These are phyloP conservation scores for Cryptops parisi DNA, from an alignment of 2,888 invertebrate genomes.

Conservation along the genomic window DNA sequence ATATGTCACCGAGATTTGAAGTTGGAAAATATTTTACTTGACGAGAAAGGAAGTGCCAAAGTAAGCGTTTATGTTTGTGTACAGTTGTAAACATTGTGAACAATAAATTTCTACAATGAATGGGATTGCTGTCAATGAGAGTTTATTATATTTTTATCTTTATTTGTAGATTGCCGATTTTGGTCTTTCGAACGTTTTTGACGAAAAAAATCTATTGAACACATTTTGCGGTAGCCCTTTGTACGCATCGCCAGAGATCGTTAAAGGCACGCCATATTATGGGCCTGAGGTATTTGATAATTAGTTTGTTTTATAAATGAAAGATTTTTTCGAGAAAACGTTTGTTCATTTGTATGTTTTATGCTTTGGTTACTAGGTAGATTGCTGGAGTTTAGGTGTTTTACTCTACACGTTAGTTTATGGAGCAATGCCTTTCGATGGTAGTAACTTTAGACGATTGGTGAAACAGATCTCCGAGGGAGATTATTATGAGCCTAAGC, in stretches of 20 bases:
- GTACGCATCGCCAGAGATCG: conserved; percentile 95
- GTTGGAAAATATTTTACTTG: conserved; percentile 84
- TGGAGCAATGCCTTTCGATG: conserved; percentile 98
- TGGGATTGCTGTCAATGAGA: not conserved
- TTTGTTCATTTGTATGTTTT: not conserved
- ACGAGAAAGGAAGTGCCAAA: conserved; percentile 88
- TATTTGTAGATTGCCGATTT: conserved; percentile 85
- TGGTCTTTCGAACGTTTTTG: conserved; percentile 93
- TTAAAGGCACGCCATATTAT: conserved; percentile 88
- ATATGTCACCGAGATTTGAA: conserved; percentile 94
- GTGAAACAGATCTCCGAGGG: conserved; percentile 95
- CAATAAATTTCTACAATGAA: too few relatives aligned
- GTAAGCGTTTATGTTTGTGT: too few relatives aligned
- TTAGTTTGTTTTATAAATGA: too few relatives aligned
- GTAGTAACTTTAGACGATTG: conserved; percentile 91
- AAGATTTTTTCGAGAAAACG: not conserved
- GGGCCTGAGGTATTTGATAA: conserved; percentile 69
- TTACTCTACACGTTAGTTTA: conserved; percentile 94
- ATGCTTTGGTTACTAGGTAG: conserved; percentile 31
- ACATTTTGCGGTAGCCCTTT: conserved; percentile 95
- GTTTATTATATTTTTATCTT: conserved; percentile 7
- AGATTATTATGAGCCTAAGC: conserved; percentile 92
- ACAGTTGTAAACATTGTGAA: too few relatives aligned
- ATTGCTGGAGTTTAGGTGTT: conserved; percentile 79
- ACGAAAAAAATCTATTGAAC: conserved; percentile 64